Evolutionary conservation across 2,113 vertebrate species (phyloP), one percentile per base, ranked within the genome.

Genomic region (Anhinga rufa): DNA sequence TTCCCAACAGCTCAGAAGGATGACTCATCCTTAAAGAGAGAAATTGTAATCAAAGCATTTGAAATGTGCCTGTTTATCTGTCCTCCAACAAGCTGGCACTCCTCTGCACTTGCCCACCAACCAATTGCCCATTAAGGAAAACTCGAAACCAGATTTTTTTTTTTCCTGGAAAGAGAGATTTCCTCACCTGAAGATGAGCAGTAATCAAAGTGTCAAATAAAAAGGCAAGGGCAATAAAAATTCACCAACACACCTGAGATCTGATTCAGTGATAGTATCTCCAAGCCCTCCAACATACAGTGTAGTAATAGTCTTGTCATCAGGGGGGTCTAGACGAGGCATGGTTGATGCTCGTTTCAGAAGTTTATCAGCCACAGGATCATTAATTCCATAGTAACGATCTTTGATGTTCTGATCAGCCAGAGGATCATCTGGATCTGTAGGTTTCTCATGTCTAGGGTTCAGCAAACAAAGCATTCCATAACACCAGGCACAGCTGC

Each of bases 391-490:
- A 42, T 99, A 99, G 87, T 99, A 99, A 90, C 99, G 98, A 94
- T 99, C 99, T 94, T 99, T 99, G 76, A 99, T 99, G 95, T 99
- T 99, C 96, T 99, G 99, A 97, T 99, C 99, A 28, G 99, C 99
- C 75, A 99, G 98, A 9, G 99, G 99, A 78, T 99, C 99, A 4
- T 99, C 99, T 10, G 99, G 99, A 95, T 99, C 99, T 31, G 99
- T 99, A 68, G 99, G 99, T 81, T 99, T 99, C 97, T 99, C 99
- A 2, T 99, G 99, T 70, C 99, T 99, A 82, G 36, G 48, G 82
- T 92, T 82, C 86, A 97, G 68, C 32, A 95, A 71, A 86, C 42
- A 88, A 58, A 96, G 38, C 8, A 42, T 68, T 88, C 87, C 34
- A 3, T 25, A 55, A 68, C 12, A 61, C 5, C 24, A 58, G 49